Evolutionary conservation across 2,888 invertebrate genomes (phyloP), one percentile per base, ranked within the genome.

Genomic region (Sminthurinus aureus): DNA sequence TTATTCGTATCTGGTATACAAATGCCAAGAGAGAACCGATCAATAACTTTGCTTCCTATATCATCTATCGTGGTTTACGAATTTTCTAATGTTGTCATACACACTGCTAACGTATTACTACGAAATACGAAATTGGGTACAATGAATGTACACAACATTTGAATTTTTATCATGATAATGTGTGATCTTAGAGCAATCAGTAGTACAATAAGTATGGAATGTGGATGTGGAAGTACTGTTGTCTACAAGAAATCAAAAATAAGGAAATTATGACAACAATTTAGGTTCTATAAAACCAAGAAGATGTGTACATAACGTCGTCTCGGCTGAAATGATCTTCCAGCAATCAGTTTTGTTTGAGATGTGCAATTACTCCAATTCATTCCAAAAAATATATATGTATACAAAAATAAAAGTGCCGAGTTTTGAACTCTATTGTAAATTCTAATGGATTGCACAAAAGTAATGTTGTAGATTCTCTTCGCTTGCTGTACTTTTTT

Each of bases 361-460:
- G 67, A 22, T 67, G 18, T 20, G 67, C 67, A 67, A 20, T 67
- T 67, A 67, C 4, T n/a, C 12, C 6, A 11, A 67, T 67, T 22
- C 67, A 67, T 67, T 67, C 22, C 20, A 67, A 20, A n/a, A n/a
- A n/a, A n/a, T n/a, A n/a, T n/a, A n/a, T n/a, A n/a, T n/a, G n/a
- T 38, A 38, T 38, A 38, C 38, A 15, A 71, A 71, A 71, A 71
- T 24, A 71, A 71, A 71, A 24, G 71, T 71, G 71, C 24, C 24
- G 24, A 71, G 24, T 38, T 1, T 38, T 38, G 38, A 38, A 6
- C n/a, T n/a, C n/a, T n/a, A n/a, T 71, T 22, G 71, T 24, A 4
- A 71, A 71, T 71, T 71, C 0, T 71, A 1, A 24, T 71, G 71
- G 71, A 24, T 24, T 22, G 71, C 6, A 67, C n/a, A 15, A n/a